Conservation (phyloP, 2,888 invertebrate species). For the Mesopsocus fuscifrons region DNA sequence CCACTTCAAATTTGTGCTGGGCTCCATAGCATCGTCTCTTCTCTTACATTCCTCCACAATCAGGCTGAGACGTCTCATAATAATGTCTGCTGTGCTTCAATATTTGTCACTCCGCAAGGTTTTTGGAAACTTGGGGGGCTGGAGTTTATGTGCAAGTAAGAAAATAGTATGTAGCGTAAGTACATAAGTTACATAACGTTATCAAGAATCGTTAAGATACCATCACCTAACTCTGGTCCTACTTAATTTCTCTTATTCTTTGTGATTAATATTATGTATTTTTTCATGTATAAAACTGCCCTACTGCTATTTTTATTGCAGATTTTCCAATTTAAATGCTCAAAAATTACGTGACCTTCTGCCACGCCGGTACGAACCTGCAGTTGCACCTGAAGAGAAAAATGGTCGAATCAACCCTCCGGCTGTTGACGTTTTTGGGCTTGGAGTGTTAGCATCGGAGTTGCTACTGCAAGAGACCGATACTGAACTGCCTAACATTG, state of each 20-base stretch:
- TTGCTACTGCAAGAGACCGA: conserved; percentile 40
- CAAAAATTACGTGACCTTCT: conserved; percentile 47
- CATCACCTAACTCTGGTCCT: too few relatives aligned
- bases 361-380: conserved; percentile 53
- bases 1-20: conserved; percentile 72
- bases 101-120: conserved; percentile 68
- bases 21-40: conserved; percentile 58
- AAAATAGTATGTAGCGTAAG: neutral
- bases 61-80: conserved; percentile 65
- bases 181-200: neutral
- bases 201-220: too few relatives aligned
- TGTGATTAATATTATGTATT: neutral
- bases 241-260: neutral
- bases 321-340: conserved; percentile 41
- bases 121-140: conserved; percentile 76
- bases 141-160: conserved; percentile 40
- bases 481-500: conserved; percentile 46
- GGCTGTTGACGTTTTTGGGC: conserved; percentile 58
- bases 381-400: conserved; percentile 50
- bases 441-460: conserved; percentile 54
- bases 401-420: conserved; percentile 26
- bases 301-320: conserved; percentile 29
- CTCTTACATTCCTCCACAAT: conserved; percentile 65
- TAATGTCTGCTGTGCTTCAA: conserved; percentile 56
- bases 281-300: neutral